Percentiles rank a stretch among this genome's conserved stretches.
Conservation (phyloP, 2,113 vertebrate genomes). For the Pteropus alecto region DNA sequence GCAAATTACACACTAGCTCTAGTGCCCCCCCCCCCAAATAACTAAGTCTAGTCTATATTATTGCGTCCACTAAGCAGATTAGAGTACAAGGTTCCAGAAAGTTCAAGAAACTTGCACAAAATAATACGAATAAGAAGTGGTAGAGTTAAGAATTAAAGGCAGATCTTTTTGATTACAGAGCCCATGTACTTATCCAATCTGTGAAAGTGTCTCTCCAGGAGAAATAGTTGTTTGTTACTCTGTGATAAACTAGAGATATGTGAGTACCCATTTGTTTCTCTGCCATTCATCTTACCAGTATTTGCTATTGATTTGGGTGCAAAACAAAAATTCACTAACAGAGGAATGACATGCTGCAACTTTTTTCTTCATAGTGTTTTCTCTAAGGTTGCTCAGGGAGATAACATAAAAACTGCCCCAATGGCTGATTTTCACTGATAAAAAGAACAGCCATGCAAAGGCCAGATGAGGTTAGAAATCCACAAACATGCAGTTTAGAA, state of each 20-base stretch:
- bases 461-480: constrained; percentile 26
- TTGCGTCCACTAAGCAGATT: neutral
- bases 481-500: constrained; percentile 2
- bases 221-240: neutral
- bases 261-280: neutral
- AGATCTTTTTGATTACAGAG: neutral
- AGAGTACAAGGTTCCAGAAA: neutral
- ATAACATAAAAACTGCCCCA: constrained; percentile 3
- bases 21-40: neutral
- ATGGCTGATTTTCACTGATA: constrained; percentile 26
- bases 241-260: neutral
- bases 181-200: neutral
- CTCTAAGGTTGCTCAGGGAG: neutral
- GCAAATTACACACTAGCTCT: neutral
- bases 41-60: neutral
- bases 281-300: neutral
- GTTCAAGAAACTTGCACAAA: neutral
- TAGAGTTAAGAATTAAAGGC: neutral
- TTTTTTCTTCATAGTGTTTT: neutral
- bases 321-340: constrained; percentile 3
- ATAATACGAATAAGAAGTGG: neutral
- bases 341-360: neutral
- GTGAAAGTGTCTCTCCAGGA: neutral
- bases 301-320: neutral
- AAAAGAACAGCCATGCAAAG: neutral